A percentile compares a stretch with the other conserved stretches of the same genome.
These are phyloP conservation scores for Hecatera dysodea DNA, from an alignment of 2,888 invertebrate genomes.

Conservation along the genomic window DNA sequence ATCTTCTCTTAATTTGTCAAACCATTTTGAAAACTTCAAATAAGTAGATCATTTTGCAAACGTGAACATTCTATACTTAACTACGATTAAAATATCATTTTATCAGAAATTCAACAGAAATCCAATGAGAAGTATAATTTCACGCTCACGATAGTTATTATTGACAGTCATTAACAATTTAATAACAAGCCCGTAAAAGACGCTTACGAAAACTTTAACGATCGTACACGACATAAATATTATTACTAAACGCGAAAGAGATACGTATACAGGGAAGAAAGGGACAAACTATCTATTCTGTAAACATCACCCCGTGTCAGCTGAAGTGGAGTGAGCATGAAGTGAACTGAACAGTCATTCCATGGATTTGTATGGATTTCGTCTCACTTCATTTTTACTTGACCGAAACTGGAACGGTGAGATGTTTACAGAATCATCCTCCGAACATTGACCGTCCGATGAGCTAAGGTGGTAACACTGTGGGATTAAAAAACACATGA, in stretches of 20 bases:
- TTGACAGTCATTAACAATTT: constrained; percentile 55
- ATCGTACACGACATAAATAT: constrained; percentile 60
- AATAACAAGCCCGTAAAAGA: constrained; percentile 63
- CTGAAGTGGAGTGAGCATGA: too few species aligned
- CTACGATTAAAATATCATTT: constrained; percentile 33
- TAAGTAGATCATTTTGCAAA: constrained; percentile 30
- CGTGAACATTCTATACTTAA: constrained; percentile 27
- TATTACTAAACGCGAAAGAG: constrained; percentile 38
- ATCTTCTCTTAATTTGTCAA: neutral
- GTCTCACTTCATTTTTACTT: too few species aligned
- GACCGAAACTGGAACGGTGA: too few species aligned
- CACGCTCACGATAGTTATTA: constrained; percentile 49
- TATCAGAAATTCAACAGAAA: constrained; percentile 46
- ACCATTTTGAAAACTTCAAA: constrained; percentile 20
- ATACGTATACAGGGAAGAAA: constrained; percentile 24
- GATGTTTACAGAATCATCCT: too few species aligned
- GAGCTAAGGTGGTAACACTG: neutral
- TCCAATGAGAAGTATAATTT: constrained; percentile 20
- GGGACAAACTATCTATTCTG: neutral
- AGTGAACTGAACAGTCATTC: too few species aligned
- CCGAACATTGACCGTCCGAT: neutral
- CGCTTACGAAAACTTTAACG: constrained; percentile 61
- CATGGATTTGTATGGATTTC: too few species aligned
- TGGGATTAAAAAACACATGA: neutral
- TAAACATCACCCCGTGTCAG: too few species aligned